Evolutionary conservation across 2,797 vertebrate species (phyloP).

Genomic region (Monodelphis domestica): DNA sequence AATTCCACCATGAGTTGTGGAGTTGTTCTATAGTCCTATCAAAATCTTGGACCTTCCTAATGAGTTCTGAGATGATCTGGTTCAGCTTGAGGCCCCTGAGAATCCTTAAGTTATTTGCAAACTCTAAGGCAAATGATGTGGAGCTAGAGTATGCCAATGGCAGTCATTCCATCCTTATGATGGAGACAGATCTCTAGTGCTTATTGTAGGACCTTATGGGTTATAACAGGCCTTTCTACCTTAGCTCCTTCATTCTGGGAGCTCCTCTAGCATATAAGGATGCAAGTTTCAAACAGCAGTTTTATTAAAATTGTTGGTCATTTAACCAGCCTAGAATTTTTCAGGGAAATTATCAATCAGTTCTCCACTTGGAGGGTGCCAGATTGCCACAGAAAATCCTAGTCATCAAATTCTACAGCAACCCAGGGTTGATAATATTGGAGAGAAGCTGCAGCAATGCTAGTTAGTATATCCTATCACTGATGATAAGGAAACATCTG

Average conservation of each 20-base stretch:
- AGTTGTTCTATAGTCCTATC: not conserved
- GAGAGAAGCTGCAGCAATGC: constrained; percentile 54
- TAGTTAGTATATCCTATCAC: constrained; percentile 23
- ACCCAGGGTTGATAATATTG: constrained; percentile 18
- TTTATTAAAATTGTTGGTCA: not conserved
- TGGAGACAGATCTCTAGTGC: not conserved
- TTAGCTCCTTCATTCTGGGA: not conserved
- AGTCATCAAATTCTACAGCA: constrained; percentile 68
- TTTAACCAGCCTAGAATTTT: not conserved
- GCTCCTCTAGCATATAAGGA: not conserved
- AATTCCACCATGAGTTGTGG: not conserved
- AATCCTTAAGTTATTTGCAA: not conserved
- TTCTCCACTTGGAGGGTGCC: constrained; percentile 12
- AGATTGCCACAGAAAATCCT: constrained; percentile 22
- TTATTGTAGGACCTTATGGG: not conserved
- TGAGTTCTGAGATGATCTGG: not conserved
- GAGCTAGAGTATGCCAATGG: not conserved
- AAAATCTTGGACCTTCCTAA: not conserved
- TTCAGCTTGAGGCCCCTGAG: not conserved
- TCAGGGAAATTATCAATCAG: constrained; percentile 1
- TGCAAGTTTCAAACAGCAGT: not conserved
- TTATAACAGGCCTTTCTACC: not conserved
- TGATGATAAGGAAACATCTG: constrained; percentile 33
- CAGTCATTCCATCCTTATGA: not conserved
- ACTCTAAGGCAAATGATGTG: not conserved